Evolutionary conservation across 2,888 invertebrate genomes (phyloP).

Genomic region (Caenorhabditis sp.): DNA sequence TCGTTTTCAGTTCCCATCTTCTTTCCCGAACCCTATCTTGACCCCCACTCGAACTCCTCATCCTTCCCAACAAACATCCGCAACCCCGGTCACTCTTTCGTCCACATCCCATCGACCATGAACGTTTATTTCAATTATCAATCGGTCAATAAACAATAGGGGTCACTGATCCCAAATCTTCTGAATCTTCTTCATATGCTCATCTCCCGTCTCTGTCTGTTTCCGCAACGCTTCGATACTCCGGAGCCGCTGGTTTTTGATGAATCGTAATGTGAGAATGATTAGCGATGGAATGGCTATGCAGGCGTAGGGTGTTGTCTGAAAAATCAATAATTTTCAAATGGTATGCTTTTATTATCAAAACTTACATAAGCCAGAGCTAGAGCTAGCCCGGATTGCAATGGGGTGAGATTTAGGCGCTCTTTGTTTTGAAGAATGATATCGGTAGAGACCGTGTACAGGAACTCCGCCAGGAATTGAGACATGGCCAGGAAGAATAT

Average conservation of each 20-base stretch:
- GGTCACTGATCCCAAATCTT: slow-evolving; percentile 33
- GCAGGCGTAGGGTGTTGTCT: slow-evolving; percentile 55
- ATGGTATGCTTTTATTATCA: no score
- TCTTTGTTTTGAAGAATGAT: slow-evolving; percentile 17
- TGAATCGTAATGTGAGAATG: slow-evolving; percentile 34
- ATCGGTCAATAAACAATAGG: no score
- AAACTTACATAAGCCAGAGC: slow-evolving; percentile 48
- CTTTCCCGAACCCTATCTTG: no score
- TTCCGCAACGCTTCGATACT: slow-evolving; percentile 36
- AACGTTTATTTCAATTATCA: no score
- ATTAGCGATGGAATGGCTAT: slow-evolving; percentile 34
- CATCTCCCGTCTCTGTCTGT: slow-evolving; percentile 33
- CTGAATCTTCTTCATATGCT: slow-evolving; percentile 47
- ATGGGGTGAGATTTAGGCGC: slow-evolving; percentile 14
- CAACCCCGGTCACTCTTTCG: no score
- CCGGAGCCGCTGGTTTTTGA: slow-evolving; percentile 36
- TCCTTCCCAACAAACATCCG: no score
- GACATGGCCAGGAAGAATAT: slow-evolving; percentile 55
- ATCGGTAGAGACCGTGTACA: slow-evolving; percentile 41
- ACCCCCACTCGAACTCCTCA: no score
- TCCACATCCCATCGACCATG: no score
- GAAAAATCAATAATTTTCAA: slow-evolving; percentile 13
- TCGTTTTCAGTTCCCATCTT: no score
- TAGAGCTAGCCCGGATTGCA: slow-evolving; percentile 29
- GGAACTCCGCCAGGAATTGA: slow-evolving; percentile 36